Conservation (phyloP, 2,888 invertebrate species). For the Rapana venosa region DNA sequence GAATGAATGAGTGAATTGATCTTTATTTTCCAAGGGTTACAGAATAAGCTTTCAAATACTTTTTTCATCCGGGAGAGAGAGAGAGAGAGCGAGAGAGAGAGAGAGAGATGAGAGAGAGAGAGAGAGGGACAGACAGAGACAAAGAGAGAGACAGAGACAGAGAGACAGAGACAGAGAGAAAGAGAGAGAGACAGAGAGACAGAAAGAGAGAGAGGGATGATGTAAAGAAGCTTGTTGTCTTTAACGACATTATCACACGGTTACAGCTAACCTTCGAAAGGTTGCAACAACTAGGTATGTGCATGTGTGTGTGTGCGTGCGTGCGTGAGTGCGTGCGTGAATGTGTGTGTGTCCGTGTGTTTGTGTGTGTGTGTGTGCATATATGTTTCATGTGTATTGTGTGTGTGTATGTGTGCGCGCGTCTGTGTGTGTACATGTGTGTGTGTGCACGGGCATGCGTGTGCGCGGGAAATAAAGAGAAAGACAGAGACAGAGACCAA, state of each 20-base stretch:
- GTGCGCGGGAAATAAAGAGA: background rate
- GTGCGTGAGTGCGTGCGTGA: background rate
- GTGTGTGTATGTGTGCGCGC: background rate
- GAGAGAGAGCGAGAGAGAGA: background rate
- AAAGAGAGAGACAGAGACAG: no score
- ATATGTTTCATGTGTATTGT: no score
- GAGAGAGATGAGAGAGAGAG: slow-evolving; percentile 12
- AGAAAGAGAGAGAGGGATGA: background rate
- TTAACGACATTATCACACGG: no score
- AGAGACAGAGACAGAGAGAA: background rate
- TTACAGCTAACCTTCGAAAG: no score
- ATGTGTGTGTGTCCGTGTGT: no score
- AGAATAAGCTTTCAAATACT: no score
- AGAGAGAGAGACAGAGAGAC: no score
- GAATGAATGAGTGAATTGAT: no score
- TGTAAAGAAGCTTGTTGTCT: no score
- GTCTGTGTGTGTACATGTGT: background rate
- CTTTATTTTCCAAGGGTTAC: no score
- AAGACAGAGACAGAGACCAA: background rate
- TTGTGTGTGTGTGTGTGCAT: background rate
- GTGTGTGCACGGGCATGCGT: background rate
- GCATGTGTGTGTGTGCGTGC: background rate
- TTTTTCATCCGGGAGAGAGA: background rate
- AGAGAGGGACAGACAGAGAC: no score
- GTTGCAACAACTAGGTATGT: no score